These are phyloP conservation scores for Siniperca undulata DNA, from an alignment of 2,797 vertebrate species.

Conservation along the genomic window DNA sequence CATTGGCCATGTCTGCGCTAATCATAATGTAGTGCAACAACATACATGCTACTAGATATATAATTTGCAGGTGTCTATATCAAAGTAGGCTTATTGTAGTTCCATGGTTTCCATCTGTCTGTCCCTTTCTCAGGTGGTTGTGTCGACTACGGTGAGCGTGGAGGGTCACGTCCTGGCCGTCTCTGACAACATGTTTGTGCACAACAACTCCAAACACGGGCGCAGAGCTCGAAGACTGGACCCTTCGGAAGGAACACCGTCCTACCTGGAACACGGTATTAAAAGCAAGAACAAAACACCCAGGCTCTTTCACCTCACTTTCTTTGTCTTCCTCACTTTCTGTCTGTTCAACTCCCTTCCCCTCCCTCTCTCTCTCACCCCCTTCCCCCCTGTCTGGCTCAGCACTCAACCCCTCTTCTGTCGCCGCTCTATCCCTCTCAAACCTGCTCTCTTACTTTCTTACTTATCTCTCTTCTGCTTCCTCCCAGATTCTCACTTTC, in stretches of 20 bases:
- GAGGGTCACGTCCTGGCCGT: slow-evolving; percentile 97
- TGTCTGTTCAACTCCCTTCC: slow-evolving; percentile 45
- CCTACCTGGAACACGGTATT: slow-evolving; percentile 96
- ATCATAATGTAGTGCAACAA: not conserved
- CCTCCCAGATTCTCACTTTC: slow-evolving; percentile 74
- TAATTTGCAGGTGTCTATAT: not conserved
- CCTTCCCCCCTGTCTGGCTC: slow-evolving; percentile 61
- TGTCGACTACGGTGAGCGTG: slow-evolving; percentile 96
- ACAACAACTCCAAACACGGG: slow-evolving; percentile 98
- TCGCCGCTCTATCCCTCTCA: slow-evolving; percentile 65
- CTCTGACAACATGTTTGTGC: slow-evolving; percentile 98
- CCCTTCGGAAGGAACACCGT: slow-evolving; percentile 96
- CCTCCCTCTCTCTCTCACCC: slow-evolving; percentile 2
- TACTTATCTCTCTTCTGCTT: slow-evolving; percentile 72
- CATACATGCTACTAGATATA: not conserved
- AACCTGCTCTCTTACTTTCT: slow-evolving; percentile 61
- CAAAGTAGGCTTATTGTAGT: not conserved
- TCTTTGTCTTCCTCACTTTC: slow-evolving; percentile 65
- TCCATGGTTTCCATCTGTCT: not conserved
- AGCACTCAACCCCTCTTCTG: slow-evolving; percentile 58
- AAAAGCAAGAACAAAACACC: slow-evolving; percentile 55
- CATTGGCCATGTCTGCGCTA: too few relatives aligned
- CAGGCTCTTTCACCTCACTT: slow-evolving; percentile 11
- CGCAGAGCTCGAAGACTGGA: slow-evolving; percentile 94
- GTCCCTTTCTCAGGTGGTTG: slow-evolving; percentile 89